These are phyloP conservation scores for Archocentrus centrarchus DNA, from an alignment of 2,113 vertebrate species.

Conservation along the genomic window DNA sequence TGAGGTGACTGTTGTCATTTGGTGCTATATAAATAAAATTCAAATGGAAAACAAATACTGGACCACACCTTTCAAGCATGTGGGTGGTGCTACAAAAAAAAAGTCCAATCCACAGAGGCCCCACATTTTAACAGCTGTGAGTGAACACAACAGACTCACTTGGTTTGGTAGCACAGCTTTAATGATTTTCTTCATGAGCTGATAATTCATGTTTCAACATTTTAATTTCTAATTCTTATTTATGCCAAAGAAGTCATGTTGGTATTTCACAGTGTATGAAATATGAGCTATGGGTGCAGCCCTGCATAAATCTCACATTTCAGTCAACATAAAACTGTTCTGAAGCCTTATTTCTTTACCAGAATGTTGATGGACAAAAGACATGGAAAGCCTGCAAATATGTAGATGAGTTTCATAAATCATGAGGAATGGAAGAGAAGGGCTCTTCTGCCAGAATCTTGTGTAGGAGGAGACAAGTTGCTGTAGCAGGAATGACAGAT, in stretches of 20 bases:
- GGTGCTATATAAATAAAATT: no score
- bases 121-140: background rate
- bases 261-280: background rate
- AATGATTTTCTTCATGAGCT: background rate
- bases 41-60: no score
- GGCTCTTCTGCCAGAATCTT: background rate
- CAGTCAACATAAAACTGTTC: background rate
- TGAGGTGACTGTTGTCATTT: no score
- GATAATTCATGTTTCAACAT: background rate
- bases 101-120: background rate
- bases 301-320: background rate
- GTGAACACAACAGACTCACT: background rate
- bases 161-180: background rate
- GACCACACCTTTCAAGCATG: no score
- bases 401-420: slow-evolving; percentile 1
- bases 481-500: background rate
- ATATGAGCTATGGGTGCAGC: background rate
- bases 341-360: background rate
- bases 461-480: background rate
- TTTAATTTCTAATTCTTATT: background rate
- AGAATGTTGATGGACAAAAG: background rate
- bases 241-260: no score
- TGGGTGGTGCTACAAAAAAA: background rate
- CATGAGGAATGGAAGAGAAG: background rate
- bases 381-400: background rate